Conservation (phyloP, 2,113 vertebrate genomes). For the Conger conger region DNA sequence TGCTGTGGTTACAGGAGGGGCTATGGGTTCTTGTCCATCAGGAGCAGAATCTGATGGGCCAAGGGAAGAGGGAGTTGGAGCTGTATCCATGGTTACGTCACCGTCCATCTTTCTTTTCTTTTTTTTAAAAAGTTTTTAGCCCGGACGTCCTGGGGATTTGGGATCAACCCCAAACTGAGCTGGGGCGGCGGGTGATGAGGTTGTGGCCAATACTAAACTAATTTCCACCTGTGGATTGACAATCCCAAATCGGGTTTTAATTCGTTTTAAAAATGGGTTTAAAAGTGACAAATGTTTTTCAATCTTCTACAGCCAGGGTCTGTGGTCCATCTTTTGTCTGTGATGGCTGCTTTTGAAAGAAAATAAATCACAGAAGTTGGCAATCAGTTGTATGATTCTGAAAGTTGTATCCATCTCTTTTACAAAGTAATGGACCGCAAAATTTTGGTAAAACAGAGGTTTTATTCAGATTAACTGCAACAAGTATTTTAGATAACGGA, state of each 20-base stretch:
- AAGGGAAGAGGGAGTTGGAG: slow-evolving; percentile 25
- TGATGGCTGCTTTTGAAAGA: not conserved
- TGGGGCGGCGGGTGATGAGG: not conserved
- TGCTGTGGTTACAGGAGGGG: slow-evolving; percentile 25
- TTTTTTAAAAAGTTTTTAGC: not conserved
- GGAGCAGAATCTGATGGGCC: slow-evolving; percentile 18
- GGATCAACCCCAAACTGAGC: not conserved
- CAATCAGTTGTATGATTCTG: not conserved
- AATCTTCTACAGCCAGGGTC: not conserved
- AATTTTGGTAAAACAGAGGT: not conserved
- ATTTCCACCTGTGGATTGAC: not conserved
- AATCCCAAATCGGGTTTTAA: not conserved
- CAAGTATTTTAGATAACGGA: not conserved
- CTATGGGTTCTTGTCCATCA: slow-evolving; percentile 5
- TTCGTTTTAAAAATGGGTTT: not conserved
- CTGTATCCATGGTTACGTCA: slow-evolving; percentile 25
- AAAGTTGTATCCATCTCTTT: not conserved
- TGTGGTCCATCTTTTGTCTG: not conserved
- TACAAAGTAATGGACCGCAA: not conserved
- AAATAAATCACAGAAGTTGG: not conserved
- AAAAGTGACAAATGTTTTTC: not conserved
- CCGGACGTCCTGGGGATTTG: not conserved
- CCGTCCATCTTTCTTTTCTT: slow-evolving; percentile 18
- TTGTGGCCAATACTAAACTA: not conserved
- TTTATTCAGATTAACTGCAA: not conserved